Conservation (phyloP, 2,113 vertebrate species). For the Marmota flaviventris region DNA sequence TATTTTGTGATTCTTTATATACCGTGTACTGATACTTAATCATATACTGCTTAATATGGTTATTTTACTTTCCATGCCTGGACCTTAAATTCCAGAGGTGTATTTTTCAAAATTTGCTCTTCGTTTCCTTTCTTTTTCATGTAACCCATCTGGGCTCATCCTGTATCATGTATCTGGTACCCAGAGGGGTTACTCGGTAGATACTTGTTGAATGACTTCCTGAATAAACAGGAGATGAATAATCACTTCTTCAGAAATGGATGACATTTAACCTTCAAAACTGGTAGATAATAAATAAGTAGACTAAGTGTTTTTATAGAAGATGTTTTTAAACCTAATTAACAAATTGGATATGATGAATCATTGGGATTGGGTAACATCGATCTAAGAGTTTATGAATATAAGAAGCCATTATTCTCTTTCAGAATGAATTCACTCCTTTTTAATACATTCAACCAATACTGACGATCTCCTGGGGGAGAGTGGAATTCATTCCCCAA, state of each 20-base stretch:
- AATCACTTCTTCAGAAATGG: not conserved
- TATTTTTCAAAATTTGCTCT: not conserved
- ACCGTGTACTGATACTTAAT: not conserved
- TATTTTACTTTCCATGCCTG: not conserved
- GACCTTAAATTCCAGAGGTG: not conserved
- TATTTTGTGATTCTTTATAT: not conserved
- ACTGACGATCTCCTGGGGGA: not conserved
- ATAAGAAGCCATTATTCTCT: not conserved
- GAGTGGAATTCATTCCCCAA: not conserved
- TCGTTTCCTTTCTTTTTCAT: not conserved
- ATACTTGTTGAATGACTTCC: not conserved
- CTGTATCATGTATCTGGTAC: not conserved
- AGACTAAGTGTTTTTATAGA: not conserved
- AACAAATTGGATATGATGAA: not conserved
- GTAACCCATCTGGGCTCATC: not conserved
- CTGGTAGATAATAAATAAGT: not conserved
- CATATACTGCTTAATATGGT: not conserved
- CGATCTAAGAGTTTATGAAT: not conserved
- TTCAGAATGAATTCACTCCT: conserved; percentile 10
- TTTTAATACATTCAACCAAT: not conserved
- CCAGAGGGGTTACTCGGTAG: not conserved
- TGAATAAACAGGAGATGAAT: not conserved
- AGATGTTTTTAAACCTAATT: not conserved
- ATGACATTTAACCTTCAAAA: not conserved
- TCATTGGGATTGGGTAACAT: not conserved